These are phyloP conservation scores for Erythrocercus mccallii DNA, from an alignment of 2,113 vertebrate species.

Conservation along the genomic window DNA sequence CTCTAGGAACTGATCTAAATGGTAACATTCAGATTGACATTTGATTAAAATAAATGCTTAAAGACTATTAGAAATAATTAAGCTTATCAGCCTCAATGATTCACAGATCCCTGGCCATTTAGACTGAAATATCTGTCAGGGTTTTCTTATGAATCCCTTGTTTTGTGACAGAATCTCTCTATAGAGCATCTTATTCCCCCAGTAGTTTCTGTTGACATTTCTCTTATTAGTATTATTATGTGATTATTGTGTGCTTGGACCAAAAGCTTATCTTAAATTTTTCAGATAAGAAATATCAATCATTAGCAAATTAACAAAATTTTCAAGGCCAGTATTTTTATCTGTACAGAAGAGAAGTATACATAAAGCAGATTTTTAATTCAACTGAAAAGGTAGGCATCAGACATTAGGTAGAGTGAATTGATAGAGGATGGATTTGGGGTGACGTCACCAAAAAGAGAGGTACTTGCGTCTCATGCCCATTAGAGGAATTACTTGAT, in stretches of 20 bases:
- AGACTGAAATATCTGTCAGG: background rate
- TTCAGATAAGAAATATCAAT: background rate
- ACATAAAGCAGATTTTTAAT: background rate
- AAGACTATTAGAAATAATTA: constrained; percentile 10
- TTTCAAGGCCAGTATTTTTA: background rate
- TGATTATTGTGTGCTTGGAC: background rate
- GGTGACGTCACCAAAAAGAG: background rate
- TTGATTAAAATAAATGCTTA: background rate
- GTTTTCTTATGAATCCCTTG: background rate
- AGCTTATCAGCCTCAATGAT: background rate
- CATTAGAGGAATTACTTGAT: background rate
- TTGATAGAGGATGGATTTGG: background rate
- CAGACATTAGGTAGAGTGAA: background rate
- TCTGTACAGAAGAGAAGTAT: background rate
- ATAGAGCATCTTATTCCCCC: background rate
- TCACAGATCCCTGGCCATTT: background rate
- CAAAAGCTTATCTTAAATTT: background rate
- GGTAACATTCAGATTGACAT: background rate
- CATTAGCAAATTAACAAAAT: background rate
- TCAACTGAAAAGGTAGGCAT: background rate
- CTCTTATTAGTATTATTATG: background rate
- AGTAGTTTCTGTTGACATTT: background rate
- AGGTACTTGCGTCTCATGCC: background rate
- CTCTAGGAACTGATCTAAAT: background rate
- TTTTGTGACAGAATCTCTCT: background rate